Evolutionary conservation across 2,797 vertebrate genomes (phyloP), one percentile per base, ranked within the genome.

Genomic region (Hydrophis major): DNA sequence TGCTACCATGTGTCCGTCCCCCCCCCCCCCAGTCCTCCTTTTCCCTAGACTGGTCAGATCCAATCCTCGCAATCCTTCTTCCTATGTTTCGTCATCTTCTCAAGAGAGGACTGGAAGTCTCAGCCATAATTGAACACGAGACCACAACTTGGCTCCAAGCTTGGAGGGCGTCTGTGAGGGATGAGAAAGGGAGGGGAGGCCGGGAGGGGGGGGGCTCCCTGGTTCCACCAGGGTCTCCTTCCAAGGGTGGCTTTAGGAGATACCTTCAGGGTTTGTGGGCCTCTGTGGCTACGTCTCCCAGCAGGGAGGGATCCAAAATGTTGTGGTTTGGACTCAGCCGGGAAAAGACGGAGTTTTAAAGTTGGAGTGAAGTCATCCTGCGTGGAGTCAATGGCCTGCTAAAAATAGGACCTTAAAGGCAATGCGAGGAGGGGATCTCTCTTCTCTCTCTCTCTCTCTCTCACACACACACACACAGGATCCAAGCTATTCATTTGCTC

Each of bases 321-420:
- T 50, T 89, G 88, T 88, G 90, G 11, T 92, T 28, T 53, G 93
- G 74, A 86, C 47, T 88, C 92, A 92, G 66, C 4, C 25, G 87
- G 78, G 87, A 74, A 95, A 55, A 27, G 57, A 25, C 32, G 53
- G 88, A 91, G 50, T 53, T 53, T 53, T 42, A 2, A 88, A 92
- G 0, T 0, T 55, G 25, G 0, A 47, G 3, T 59, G 0, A 90
- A 86, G 87, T 88, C 55, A 20, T 0, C 0, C 32, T 66, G 28
- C 32, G 20, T 60, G 18, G 37, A 95, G 86, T 5, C 91, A 88
- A 88, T 93, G 42, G 92, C 59, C 89, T 20, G 4, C 28, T 94
- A 86, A 90, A 94, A 13, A 93, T 59, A 94, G 94, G 37, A 7
- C 20, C 53, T 27, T 10, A 4, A 25, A 94, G 86, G 93, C 13